Evolutionary conservation across 1,140 invertebrate genomes (phyloP).

Genomic region (Leptinotarsa lineolata): DNA sequence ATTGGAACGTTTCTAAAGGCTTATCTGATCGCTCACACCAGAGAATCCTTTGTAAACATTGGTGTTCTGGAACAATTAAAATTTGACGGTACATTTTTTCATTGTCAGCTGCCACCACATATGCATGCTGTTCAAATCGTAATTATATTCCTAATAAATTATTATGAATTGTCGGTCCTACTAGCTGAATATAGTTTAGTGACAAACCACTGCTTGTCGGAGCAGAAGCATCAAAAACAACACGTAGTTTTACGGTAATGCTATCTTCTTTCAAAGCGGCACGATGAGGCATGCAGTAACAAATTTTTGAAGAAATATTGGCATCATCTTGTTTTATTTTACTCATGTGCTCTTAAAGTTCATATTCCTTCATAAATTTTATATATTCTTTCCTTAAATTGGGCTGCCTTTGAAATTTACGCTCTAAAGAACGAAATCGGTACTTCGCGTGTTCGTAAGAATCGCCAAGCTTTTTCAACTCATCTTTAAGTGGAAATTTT

Average conservation of each 20-base stretch:
- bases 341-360: slow-evolving; percentile 13
- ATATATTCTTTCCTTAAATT: slow-evolving; percentile 2
- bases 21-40: slow-evolving; percentile 48
- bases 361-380: slow-evolving; percentile 19
- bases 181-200: slow-evolving; percentile 40
- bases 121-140: slow-evolving; percentile 52
- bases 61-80: slow-evolving; percentile 45
- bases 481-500: slow-evolving; percentile 36
- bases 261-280: slow-evolving; percentile 44
- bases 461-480: slow-evolving; percentile 3
- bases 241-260: slow-evolving; percentile 46
- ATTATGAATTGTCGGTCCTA: slow-evolving; percentile 47
- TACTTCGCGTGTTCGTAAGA: no score
- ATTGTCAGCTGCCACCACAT: slow-evolving; percentile 55
- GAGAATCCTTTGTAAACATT: slow-evolving; percentile 51
- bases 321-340: not conserved
- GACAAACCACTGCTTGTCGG: slow-evolving; percentile 38
- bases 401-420: slow-evolving; percentile 20
- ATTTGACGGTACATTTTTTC: slow-evolving; percentile 56
- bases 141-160: slow-evolving; percentile 54
- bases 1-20: slow-evolving; percentile 37
- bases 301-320: not conserved
- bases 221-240: slow-evolving; percentile 37
- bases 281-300: slow-evolving; percentile 53
- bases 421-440: slow-evolving; percentile 26